Conservation (phyloP, 2,797 vertebrate genomes). For the Acropternis orthonyx region DNA sequence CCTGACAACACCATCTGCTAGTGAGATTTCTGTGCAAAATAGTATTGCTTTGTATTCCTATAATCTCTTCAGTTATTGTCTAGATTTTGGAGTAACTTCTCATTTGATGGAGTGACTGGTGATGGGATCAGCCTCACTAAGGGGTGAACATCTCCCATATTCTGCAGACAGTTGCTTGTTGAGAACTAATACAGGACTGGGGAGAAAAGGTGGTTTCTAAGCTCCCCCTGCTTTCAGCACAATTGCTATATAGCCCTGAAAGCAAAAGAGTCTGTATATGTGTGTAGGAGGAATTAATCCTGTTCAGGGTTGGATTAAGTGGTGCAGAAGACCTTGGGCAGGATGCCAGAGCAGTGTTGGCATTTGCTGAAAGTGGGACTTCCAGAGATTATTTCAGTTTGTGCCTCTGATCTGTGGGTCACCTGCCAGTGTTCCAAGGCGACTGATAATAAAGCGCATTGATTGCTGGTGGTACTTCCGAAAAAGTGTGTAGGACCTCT, state of each 20-base stretch:
- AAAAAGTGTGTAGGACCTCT: neutral
- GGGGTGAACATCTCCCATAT: neutral
- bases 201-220: neutral
- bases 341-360: slow-evolving; percentile 23
- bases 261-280: neutral
- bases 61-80: neutral
- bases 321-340: slow-evolving; percentile 48
- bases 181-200: neutral
- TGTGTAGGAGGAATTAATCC: slow-evolving; percentile 6
- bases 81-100: neutral
- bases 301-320: slow-evolving; percentile 38
- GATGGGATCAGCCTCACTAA: neutral
- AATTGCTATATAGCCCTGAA: neutral
- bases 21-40: neutral
- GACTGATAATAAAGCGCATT: rapidly evolving
- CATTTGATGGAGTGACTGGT: neutral
- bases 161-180: neutral
- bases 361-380: slow-evolving; percentile 44
- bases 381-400: neutral
- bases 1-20: neutral
- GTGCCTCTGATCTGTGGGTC: neutral
- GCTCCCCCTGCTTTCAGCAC: neutral
- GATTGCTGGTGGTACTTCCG: neutral
- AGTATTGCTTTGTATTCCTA: neutral
- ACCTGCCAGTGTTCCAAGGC: neutral